Evolutionary conservation across 2,113 vertebrate species (phyloP).

Genomic region (Atlantisia rogersi): DNA sequence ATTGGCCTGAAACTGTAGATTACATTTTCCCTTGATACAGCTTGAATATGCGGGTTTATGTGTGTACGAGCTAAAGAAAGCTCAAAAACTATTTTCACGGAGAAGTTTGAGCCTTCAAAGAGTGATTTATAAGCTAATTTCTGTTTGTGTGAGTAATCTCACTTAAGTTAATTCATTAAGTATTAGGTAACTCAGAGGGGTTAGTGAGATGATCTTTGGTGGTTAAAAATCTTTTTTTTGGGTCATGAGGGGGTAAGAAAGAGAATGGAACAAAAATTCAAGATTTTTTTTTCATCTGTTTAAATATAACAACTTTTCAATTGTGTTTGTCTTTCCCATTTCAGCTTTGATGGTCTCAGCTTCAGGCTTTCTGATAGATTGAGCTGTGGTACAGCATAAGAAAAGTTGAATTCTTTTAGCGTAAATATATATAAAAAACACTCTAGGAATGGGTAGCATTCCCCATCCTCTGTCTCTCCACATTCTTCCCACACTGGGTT

Average conservation of each 20-base stretch:
- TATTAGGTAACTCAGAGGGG: not conserved
- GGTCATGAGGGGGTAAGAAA: not conserved
- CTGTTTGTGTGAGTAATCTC: not conserved
- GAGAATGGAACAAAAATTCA: not conserved
- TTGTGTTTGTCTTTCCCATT: not conserved
- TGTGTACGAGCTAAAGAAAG: not conserved
- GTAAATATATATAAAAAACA: not conserved
- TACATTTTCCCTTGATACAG: not conserved
- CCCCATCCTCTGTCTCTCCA: not conserved
- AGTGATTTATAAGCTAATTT: not conserved
- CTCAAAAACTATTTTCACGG: not conserved
- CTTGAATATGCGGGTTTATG: not conserved
- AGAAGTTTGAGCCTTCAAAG: not conserved
- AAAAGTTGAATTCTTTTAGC: not conserved
- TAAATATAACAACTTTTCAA: not conserved
- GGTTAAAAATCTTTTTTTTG: not conserved
- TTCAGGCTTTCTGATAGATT: not conserved
- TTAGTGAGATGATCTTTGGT: not conserved
- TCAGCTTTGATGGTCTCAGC: not conserved
- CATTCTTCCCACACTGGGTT: not conserved
- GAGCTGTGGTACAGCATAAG: not conserved
- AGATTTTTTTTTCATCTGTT: not conserved
- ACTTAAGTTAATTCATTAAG: not conserved
- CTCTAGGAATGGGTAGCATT: not conserved
- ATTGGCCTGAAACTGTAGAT: not conserved